These are phyloP conservation scores for Phocoena phocoena DNA, from an alignment of 2,113 vertebrate genomes.

Conservation along the genomic window DNA sequence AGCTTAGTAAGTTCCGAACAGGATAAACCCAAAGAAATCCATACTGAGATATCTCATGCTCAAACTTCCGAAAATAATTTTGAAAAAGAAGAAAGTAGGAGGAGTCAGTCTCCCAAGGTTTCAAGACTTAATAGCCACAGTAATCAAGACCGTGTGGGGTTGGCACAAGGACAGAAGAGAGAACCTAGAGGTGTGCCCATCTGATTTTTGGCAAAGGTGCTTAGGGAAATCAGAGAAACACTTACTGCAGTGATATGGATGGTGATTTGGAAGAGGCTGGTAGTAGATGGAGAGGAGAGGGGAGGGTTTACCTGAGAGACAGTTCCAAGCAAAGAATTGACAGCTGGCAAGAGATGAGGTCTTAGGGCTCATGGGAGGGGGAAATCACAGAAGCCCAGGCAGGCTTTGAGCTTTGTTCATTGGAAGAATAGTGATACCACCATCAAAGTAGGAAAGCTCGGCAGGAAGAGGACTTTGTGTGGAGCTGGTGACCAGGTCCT, in stretches of 20 bases:
- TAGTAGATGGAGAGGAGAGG: background rate
- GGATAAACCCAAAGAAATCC: background rate
- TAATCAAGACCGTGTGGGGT: accelerated
- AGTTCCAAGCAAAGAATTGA: background rate
- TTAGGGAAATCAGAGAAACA: background rate
- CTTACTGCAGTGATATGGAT: background rate
- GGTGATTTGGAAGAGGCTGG: background rate
- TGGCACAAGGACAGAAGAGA: background rate
- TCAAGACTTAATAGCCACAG: background rate
- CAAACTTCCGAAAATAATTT: background rate
- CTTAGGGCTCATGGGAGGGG: accelerated
- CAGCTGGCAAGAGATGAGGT: background rate
- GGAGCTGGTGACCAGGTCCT: background rate
- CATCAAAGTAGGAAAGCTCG: background rate
- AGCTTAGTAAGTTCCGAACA: background rate
- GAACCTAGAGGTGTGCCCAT: background rate
- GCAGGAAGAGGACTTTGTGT: background rate
- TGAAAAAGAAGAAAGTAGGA: background rate
- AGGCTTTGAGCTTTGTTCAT: background rate
- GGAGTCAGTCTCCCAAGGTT: background rate
- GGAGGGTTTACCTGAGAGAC: background rate
- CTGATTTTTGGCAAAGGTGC: background rate
- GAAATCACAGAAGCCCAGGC: background rate
- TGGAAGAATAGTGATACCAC: background rate
- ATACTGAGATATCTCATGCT: background rate